Evolutionary conservation across 2,888 invertebrate genomes (phyloP).

Genomic region (Panopea generosa): DNA sequence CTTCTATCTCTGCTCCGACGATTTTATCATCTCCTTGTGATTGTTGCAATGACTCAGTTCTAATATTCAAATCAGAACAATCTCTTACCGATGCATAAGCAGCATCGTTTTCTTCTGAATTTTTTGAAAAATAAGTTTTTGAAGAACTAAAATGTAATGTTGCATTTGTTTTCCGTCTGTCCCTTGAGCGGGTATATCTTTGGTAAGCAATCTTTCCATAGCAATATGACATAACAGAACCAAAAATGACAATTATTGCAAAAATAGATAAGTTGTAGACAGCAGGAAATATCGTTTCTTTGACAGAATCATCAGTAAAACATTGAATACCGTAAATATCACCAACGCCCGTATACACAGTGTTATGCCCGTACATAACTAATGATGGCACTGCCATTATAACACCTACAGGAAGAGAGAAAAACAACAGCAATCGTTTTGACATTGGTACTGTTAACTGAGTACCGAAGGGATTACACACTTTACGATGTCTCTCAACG

Average conservation of each 20-base stretch:
- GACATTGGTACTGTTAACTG: slow-evolving; percentile 15
- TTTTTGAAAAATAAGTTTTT: no score
- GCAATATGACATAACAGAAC: no score
- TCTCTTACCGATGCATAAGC: no score
- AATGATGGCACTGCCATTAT: slow-evolving; percentile 13
- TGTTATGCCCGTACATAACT: slow-evolving; percentile 23
- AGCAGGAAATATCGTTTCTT: slow-evolving; percentile 12
- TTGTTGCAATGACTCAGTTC: no score
- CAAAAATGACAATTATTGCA: background rate
- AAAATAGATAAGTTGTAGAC: slow-evolving; percentile 12
- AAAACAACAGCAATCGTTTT: background rate
- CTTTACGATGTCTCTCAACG: slow-evolving; percentile 32
- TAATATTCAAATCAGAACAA: no score
- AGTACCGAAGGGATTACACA: slow-evolving; percentile 17
- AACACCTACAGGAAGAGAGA: background rate
- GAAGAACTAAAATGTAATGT: no score
- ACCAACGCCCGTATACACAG: slow-evolving; percentile 10
- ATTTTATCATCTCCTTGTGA: no score
- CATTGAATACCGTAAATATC: slow-evolving; percentile 21
- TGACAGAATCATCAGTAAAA: slow-evolving; percentile 23
- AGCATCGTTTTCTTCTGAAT: no score
- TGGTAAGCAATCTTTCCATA: no score
- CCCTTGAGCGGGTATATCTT: no score
- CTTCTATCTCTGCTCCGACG: no score
- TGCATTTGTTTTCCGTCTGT: no score